Evolutionary conservation across 2,797 vertebrate genomes (phyloP).

Genomic region (Sciurus carolinensis): DNA sequence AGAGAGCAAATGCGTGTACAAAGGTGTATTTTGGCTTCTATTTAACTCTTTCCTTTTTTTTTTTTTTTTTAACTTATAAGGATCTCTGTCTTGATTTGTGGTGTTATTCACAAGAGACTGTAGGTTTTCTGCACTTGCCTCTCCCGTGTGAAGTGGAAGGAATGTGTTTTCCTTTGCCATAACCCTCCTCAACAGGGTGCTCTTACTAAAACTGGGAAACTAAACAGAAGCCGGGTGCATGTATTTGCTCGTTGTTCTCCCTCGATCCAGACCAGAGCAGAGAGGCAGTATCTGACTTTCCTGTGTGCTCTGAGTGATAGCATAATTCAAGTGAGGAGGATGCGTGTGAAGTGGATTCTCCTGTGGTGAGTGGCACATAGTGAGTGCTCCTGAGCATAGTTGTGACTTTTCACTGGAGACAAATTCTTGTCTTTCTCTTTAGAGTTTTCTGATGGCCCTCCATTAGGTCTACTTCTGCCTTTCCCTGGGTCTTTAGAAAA

Average conservation of each 20-base stretch:
- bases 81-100: slow-evolving; percentile 43
- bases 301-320: neutral
- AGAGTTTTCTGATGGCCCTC: neutral
- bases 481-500: slow-evolving; percentile 41
- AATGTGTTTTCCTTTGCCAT: slow-evolving; percentile 35
- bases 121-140: slow-evolving; percentile 18
- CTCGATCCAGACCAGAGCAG: neutral
- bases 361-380: neutral
- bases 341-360: neutral
- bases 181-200: neutral
- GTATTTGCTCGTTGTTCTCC: neutral
- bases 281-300: neutral
- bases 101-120: neutral
- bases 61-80: neutral
- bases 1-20: neutral
- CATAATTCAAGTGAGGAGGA: neutral
- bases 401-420: neutral
- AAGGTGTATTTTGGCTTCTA: slow-evolving; percentile 3
- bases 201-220: slow-evolving; percentile 11
- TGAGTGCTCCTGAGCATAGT: neutral
- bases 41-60: slow-evolving; percentile 33
- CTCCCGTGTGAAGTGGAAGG: neutral
- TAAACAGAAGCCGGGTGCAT: neutral
- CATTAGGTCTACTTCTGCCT: neutral
- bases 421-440: slow-evolving; percentile 31